Conservation (phyloP, 2,888 invertebrate species). For the Blastobasis lacticolella region DNA sequence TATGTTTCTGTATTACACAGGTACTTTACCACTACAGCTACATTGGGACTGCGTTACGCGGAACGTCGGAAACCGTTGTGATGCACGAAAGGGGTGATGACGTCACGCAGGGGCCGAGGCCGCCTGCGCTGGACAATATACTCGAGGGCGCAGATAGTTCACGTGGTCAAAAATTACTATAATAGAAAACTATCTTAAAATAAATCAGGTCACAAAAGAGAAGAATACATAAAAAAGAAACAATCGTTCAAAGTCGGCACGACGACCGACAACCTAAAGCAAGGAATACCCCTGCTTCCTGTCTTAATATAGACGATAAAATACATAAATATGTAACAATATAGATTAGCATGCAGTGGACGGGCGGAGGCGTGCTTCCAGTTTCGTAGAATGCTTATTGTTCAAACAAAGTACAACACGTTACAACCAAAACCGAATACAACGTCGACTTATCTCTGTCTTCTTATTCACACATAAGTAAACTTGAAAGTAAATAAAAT, state of each 20-base stretch:
- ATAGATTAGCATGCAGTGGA: slow-evolving; percentile 10
- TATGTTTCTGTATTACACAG: slow-evolving; percentile 32
- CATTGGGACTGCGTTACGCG: slow-evolving; percentile 9
- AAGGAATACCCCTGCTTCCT: slow-evolving; percentile 30
- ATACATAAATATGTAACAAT: slow-evolving; percentile 26
- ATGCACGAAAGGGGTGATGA: no score
- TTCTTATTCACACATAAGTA: no score
- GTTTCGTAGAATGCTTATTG: no score
- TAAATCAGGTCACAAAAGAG: slow-evolving; percentile 73
- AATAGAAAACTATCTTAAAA: slow-evolving; percentile 63
- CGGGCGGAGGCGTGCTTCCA: no score
- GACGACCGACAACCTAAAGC: no score
- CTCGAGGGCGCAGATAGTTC: slow-evolving; percentile 33
- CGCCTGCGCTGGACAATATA: slow-evolving; percentile 5
- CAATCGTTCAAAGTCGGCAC: neutral
- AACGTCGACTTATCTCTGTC: no score
- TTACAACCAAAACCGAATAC: no score
- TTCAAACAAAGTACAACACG: no score
- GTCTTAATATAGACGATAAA: slow-evolving; percentile 38
- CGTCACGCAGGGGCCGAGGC: no score
- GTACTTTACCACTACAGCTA: slow-evolving; percentile 32
- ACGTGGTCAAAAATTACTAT: slow-evolving; percentile 35
- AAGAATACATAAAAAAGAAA: slow-evolving; percentile 47
- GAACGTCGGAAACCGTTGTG: no score
- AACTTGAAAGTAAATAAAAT: no score